Evolutionary conservation across 2,113 vertebrate genomes (phyloP), one percentile per base, ranked within the genome.

Genomic region (Telmatochromis brichardi): DNA sequence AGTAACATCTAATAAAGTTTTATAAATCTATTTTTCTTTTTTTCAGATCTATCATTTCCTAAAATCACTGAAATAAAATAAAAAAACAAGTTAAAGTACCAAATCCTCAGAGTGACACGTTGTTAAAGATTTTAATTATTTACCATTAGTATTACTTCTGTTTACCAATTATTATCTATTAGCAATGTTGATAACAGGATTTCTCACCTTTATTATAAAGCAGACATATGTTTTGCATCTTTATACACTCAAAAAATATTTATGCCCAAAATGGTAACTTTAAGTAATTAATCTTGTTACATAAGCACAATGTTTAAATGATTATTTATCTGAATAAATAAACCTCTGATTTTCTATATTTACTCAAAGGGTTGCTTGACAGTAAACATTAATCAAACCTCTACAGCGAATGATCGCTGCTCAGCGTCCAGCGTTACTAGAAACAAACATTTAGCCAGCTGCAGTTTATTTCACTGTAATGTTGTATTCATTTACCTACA

Each of bases 391-490:
- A 65, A 21, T 65, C 19, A 21, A 65, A 65, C 19, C 19, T 65
- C 40, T 17, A n/a, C 2, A 31, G 53, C 26, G 33, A 86, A 65
- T 50, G 53, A 84, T 79, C 13, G 17, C 85, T 47, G 53, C 31
- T 80, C 42, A 17, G 60, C 45, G 54, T 15, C 40, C 58, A 50
- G 6, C 15, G 0, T 53, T 84, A 81, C 10, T 81, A 23, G 17
- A 88, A 86, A 65, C 31, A 84, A 47, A 45, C 55, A 31, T 37
- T 31, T 90, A 47, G 6, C 57, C 54, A 26, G 31, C 37, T 42
- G 23, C 3, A 31, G 83, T 90, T 93, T 88, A 71, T 91, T 86
- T 92, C 45, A 6, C 11, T 81, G 82, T 84, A 81, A 91, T n/a
- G 60, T 6, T 12, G 31, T 63, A 58, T 57, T 15, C 23, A 81